Percentiles rank a stretch among this genome's conserved stretches.
phyloP scores from a whole-genome alignment of 2,113 vertebrate genomes.

The Chaetops frenatus region DNA sequence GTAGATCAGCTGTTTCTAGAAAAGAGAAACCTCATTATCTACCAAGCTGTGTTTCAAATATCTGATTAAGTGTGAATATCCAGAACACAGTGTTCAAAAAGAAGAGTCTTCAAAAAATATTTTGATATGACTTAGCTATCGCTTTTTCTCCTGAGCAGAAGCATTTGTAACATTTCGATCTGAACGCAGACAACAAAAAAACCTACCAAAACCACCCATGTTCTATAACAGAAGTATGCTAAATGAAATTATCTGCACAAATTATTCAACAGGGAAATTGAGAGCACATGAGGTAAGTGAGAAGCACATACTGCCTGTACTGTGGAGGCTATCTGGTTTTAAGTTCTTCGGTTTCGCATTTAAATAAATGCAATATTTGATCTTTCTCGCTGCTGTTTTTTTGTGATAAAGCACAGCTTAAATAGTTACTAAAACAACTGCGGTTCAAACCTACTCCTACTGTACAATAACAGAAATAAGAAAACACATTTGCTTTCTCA shows the following conservation, averaged over 20 bases:
- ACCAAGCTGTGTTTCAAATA: not conserved
- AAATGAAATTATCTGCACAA: not conserved
- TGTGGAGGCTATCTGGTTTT: not conserved
- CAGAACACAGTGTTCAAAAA: not conserved
- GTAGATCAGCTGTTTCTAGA: not conserved
- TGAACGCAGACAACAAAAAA: not conserved
- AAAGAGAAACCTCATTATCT: not conserved
- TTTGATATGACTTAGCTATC: not conserved
- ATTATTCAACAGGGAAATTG: not conserved
- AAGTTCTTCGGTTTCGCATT: not conserved
- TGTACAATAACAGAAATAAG: not conserved
- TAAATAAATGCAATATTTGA: not conserved
- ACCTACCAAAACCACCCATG: not conserved
- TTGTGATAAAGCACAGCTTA: not conserved
- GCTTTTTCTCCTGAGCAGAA: not conserved
- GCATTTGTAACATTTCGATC: not conserved
- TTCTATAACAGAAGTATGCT: not conserved
- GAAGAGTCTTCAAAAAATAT: not conserved
- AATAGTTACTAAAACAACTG: not conserved
- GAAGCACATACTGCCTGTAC: not conserved
- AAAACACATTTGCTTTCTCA: not conserved
- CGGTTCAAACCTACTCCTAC: not conserved
- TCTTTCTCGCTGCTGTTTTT: not conserved
- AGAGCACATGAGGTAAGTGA: not conserved
- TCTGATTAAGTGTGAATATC: constrained; percentile 6